These are phyloP conservation scores for Archips crataeganus DNA, from an alignment of 2,888 invertebrate species.

Conservation along the genomic window DNA sequence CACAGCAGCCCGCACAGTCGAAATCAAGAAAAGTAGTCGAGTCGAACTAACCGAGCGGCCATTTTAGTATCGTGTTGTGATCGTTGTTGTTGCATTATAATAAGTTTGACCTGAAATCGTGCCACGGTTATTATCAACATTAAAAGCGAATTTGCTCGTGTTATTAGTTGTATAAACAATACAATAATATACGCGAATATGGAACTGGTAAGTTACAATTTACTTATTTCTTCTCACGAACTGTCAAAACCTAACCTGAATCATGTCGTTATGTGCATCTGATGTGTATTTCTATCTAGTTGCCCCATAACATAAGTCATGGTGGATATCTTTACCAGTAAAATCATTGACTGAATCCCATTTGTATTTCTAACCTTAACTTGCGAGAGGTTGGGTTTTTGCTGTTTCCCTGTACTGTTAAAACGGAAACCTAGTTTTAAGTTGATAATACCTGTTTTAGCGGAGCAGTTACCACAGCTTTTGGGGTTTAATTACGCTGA, in stretches of 20 bases:
- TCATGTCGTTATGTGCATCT: neutral
- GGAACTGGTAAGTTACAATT: slow-evolving; percentile 30
- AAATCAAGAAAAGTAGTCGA: neutral
- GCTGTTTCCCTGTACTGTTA: too few species aligned
- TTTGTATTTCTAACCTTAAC: too few species aligned
- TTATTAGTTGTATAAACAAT: neutral
- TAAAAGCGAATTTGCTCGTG: neutral
- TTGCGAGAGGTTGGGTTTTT: too few species aligned
- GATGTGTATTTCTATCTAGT: too few species aligned
- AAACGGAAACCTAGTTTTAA: too few species aligned
- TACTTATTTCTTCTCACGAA: neutral
- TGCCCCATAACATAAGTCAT: too few species aligned
- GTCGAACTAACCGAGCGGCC: neutral
- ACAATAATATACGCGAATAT: slow-evolving; percentile 10
- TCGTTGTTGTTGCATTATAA: neutral
- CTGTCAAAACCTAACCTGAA: slow-evolving; percentile 33
- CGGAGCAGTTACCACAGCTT: too few species aligned
- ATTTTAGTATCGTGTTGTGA: slow-evolving; percentile 1
- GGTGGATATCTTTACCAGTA: too few species aligned
- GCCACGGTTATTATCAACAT: neutral
- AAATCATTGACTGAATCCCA: too few species aligned
- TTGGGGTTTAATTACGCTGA: too few species aligned
- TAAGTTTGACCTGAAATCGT: neutral
- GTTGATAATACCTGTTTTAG: too few species aligned
- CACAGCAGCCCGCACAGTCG: too few species aligned